Conservation (phyloP, 2,797 vertebrate species). For the Echiichthys vipera region DNA sequence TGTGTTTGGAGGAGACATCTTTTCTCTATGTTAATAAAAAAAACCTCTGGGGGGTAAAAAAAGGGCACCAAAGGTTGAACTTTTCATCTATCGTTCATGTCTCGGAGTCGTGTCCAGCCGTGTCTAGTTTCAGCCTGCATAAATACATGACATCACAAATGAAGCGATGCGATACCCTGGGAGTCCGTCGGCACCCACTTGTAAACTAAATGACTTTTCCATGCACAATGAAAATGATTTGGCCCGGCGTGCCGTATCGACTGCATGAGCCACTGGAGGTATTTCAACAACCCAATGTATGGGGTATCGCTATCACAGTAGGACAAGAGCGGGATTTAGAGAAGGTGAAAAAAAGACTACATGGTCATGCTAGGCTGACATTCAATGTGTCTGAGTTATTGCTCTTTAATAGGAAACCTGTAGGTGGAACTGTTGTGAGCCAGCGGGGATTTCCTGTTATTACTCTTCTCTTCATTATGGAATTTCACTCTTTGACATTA, state of each 20-base stretch:
- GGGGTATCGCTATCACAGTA: slow-evolving; percentile 44
- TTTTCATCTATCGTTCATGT: slow-evolving; percentile 21
- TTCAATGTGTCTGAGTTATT: slow-evolving; percentile 37
- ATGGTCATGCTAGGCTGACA: slow-evolving; percentile 19
- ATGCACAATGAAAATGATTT: slow-evolving; percentile 25
- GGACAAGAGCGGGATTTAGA: slow-evolving; percentile 29
- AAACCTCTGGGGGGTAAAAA: slow-evolving; percentile 8
- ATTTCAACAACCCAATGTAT: slow-evolving; percentile 38
- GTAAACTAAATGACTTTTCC: slow-evolving; percentile 69
- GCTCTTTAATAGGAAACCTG: slow-evolving; percentile 24
- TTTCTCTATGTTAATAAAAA: slow-evolving; percentile 1
- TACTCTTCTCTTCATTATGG: slow-evolving; percentile 24
- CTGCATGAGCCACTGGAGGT: slow-evolving; percentile 41
- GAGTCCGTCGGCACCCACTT: slow-evolving; percentile 29
- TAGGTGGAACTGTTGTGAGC: slow-evolving; percentile 6
- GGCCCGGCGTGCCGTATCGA: slow-evolving; percentile 20
- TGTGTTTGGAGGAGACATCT: slow-evolving; percentile 35
- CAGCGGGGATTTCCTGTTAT: slow-evolving; percentile 50
- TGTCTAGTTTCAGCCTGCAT: slow-evolving; percentile 37
- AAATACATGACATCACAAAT: slow-evolving; percentile 67
- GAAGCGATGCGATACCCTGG: slow-evolving; percentile 26
- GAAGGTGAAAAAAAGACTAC: slow-evolving; percentile 23
- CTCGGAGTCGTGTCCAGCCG: slow-evolving; percentile 20
- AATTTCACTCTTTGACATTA: slow-evolving; percentile 36
- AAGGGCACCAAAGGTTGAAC: slow-evolving; percentile 22